These are phyloP conservation scores for Oophaga pumilio DNA, from an alignment of 2,113 vertebrate genomes.

Conservation along the genomic window DNA sequence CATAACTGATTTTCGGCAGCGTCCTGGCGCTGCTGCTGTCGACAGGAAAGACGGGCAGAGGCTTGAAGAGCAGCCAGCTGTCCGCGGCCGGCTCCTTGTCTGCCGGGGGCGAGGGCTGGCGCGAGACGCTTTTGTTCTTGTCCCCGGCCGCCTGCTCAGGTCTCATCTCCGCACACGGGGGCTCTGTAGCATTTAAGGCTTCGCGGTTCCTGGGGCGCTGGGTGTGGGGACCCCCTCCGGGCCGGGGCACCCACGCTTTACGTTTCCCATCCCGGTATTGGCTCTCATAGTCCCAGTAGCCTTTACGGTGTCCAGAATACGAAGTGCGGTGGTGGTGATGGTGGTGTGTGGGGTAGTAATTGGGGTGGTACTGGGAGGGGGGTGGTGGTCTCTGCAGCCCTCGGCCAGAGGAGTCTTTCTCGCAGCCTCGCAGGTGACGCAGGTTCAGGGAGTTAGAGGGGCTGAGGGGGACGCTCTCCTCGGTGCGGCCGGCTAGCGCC, in stretches of 20 bases:
- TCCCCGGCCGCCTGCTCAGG: constrained; percentile 66
- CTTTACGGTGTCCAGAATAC: constrained; percentile 49
- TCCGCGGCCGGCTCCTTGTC: constrained; percentile 60
- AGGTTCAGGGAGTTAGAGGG: constrained; percentile 78
- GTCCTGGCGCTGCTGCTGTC: constrained; percentile 84
- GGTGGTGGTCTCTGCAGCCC: constrained; percentile 55
- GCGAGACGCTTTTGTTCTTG: constrained; percentile 61
- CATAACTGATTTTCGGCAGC: constrained; percentile 82
- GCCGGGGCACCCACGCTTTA: constrained; percentile 42
- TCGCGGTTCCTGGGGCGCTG: constrained; percentile 53
- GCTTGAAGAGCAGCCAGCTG: constrained; percentile 75
- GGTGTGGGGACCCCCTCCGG: constrained; percentile 47
- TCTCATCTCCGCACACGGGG: not conserved
- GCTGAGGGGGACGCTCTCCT: constrained; percentile 67
- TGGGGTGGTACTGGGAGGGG: constrained; percentile 60
- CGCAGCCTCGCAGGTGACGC: constrained; percentile 79
- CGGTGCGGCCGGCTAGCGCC: constrained; percentile 70
- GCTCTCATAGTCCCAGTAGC: constrained; percentile 57
- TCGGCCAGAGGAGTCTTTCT: constrained; percentile 68
- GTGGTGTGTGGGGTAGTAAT: constrained; percentile 41
- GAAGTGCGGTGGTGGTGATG: constrained; percentile 58
- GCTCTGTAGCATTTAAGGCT: constrained; percentile 39
- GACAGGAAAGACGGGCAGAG: constrained; percentile 80
- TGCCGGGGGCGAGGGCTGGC: constrained; percentile 60
- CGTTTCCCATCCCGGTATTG: constrained; percentile 36